Evolutionary conservation across 53 echinoderm and acorn worm species (phyloP), one percentile per base, ranked within the genome.

Genomic region (Henricia sp.): DNA sequence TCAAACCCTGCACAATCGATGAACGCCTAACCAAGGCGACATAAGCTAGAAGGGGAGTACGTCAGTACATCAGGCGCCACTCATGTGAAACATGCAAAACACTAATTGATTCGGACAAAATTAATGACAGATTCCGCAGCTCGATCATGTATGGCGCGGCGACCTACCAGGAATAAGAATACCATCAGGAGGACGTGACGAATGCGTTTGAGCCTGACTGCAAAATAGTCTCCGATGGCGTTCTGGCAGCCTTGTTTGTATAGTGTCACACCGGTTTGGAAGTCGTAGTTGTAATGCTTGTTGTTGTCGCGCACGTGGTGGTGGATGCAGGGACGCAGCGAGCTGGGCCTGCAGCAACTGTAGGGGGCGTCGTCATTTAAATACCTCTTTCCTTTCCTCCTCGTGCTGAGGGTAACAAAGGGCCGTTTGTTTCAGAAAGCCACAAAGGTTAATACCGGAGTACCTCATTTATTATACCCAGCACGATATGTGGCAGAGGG

Each of bases 331-430:
- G 94, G 90, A 4, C 99, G 91, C 25, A 50, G 50, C 17, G 74
- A 26, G 3, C 48, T 25, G 4, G 90, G 80, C 21, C 71, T 58
- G 68, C 99, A 97, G 74, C 99, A 97, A 60, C 94, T 94, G 78
- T 88, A 97, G 8, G 99, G 99, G 3, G 76, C 86, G 84, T 97
- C 99, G 26, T 97, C 92, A 19, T 88, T 97, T 68, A 92, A 43
- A 67, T 70, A 94, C 27, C 56, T 46, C 10, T 93, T 93, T 29
- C 40, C 90, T n/a, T n/a, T n/a, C 3, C 68, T 82, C 91, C 93
- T 96, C 70, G 91, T 96, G 33, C 96, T 96, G 71, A 13, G 10
- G 70, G 28, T 46, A 10, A 35, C 19, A 60, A 29, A 29, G 30
- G 16, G 6, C 8, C 26, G 27, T 27, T 24, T n/a, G n/a, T n/a